A percentile compares a stretch with the other conserved stretches of the same genome.
phyloP scores from a whole-genome alignment of 1,140 invertebrate species.

The Pollicipes pollicipes region DNA sequence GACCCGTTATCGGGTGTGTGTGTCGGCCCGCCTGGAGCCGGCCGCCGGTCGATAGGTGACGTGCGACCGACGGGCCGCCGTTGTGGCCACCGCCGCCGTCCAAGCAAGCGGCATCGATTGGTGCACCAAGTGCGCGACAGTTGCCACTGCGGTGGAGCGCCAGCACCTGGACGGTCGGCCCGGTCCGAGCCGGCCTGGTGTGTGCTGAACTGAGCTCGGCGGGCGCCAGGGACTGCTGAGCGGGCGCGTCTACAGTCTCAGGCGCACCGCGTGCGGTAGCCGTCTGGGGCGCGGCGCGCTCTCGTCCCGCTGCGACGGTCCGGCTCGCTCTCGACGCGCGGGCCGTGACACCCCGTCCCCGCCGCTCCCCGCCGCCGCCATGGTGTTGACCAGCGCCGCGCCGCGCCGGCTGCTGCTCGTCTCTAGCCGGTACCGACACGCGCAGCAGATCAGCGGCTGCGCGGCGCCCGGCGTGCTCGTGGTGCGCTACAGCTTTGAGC shows the following conservation, averaged over 20 bases:
- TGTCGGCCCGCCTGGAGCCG: too few species aligned
- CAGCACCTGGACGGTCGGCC: too few species aligned
- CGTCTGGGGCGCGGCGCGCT: too few species aligned
- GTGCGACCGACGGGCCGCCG: background rate
- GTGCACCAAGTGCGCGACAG: background rate
- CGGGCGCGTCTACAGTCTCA: too few species aligned
- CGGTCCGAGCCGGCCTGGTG: too few species aligned
- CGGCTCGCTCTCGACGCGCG: too few species aligned
- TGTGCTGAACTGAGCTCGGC: too few species aligned
- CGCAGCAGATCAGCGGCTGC: background rate
- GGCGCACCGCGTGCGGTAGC: too few species aligned
- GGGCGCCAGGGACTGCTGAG: background rate
- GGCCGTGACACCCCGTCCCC: too few species aligned
- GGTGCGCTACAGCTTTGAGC: slow-evolving; percentile 1
- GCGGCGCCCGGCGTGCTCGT: background rate
- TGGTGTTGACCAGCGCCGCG: background rate
- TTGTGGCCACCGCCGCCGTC: background rate
- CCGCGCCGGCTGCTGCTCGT: background rate
- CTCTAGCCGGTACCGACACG: slow-evolving; percentile 4
- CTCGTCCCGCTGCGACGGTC: too few species aligned
- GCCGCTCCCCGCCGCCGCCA: background rate
- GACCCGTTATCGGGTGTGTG: too few species aligned
- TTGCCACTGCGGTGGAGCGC: too few species aligned
- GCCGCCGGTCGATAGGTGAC: background rate
- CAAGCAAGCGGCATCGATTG: background rate